Base-by-base conservation (phyloP, 2,797 vertebrate genomes). In the Argya squamiceps region DNA sequence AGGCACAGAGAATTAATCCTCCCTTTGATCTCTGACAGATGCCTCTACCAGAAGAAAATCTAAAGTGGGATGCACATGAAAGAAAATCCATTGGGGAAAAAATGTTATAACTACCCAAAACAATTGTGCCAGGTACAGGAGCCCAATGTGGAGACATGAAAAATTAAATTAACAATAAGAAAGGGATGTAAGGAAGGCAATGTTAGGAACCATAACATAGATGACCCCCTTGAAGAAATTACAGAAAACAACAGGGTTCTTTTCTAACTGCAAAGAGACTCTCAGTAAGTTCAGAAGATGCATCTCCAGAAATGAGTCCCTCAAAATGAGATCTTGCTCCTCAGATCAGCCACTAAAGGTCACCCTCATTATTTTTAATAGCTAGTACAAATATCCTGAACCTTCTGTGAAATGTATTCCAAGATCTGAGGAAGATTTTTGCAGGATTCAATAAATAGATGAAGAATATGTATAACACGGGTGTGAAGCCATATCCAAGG, bases 1-100 rank as follows among this genome's bases (percentile, higher is more conserved):
- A 90, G 78, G 39, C 50, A 88, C 43, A 92, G 89, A 71, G 62
- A 88, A 93, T 58, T 94, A 93, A 97, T 86, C 83, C 89, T 71
- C 68, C 58, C 79, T 95, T 88, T 95, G 88, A 96, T 96, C 89
- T 95, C 83, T 84, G 90, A 62, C 90, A 89, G 92, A 88, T 81
- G 76, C 39, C 69, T 75, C 83, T 78, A 92, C 80, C 55, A 86
- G 39, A 74, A 62, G 50, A 93, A 93, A 94, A 82, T 89, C 56
- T 94, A 50, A 84, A 92, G 88, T 36, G 27, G 65, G 44, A 84
- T 78, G 52, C 30, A 79, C 58, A 79, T 67, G 65, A 96, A 94
- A 93, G 84, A 76, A 93, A 93, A 92, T 55, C 19, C 15, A 59
- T 88, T 76, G 44, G 63, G 23, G 63, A 83, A 80, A 49, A 85